Conservation (phyloP, 1,140 invertebrate genomes). For the Oppia nitens region DNA sequence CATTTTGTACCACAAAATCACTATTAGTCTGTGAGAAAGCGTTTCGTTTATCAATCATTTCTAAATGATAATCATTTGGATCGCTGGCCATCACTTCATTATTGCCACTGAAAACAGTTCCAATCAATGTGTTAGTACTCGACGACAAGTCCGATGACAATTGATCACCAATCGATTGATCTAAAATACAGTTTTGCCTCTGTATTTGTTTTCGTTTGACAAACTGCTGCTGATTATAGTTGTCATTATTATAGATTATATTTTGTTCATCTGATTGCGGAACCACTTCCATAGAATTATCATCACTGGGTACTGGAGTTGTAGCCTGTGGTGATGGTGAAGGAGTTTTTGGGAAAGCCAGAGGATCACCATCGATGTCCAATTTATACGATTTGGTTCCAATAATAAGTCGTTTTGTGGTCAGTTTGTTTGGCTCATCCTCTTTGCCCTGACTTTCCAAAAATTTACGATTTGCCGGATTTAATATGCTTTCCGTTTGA, state of each 20-base stretch:
- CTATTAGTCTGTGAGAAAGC: background rate
- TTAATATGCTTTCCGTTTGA: conserved; percentile 29
- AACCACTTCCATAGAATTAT: background rate
- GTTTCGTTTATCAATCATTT: background rate
- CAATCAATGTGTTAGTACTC: background rate
- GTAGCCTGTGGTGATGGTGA: background rate
- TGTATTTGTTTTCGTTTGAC: background rate
- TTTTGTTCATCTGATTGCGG: background rate
- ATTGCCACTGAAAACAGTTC: background rate
- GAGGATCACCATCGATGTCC: background rate
- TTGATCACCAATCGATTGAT: background rate
- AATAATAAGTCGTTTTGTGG: conserved; percentile 5
- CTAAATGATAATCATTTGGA: no score
- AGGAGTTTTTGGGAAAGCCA: conserved; percentile 7
- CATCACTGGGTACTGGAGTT: background rate
- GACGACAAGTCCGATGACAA: background rate
- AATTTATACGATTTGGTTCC: conserved; percentile 4
- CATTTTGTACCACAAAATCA: background rate
- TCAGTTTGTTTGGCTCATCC: conserved; percentile 19
- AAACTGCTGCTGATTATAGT: background rate
- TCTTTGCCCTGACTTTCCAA: conserved; percentile 32
- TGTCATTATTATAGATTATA: background rate
- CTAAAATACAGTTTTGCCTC: background rate
- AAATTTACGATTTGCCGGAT: conserved; percentile 37
- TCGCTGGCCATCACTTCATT: background rate